Evolutionary conservation across 1,140 invertebrate species (phyloP).

Genomic region (Bombus pyrosoma): DNA sequence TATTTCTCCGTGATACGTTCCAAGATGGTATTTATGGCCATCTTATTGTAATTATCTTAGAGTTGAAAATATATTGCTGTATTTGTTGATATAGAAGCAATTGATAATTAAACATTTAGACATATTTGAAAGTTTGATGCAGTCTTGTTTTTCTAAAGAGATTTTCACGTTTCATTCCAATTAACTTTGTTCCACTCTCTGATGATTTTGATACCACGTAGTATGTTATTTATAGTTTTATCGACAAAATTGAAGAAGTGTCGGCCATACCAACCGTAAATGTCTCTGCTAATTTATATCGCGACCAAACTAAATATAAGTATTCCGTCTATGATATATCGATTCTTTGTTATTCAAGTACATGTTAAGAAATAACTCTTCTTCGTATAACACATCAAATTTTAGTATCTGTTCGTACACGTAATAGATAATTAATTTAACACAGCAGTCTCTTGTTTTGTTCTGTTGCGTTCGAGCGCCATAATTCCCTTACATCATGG

Average conservation of each 20-base stretch:
- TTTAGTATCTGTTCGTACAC: no score
- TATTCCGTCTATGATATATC: background rate
- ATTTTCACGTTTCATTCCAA: constrained; percentile 18
- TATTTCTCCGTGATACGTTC: background rate
- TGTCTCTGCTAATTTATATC: background rate
- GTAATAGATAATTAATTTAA: background rate
- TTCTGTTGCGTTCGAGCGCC: background rate
- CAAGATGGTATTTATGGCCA: background rate
- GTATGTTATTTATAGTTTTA: background rate
- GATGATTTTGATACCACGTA: background rate
- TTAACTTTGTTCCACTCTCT: constrained; percentile 11
- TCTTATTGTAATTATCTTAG: background rate
- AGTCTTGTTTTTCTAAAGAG: background rate
- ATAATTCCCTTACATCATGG: background rate
- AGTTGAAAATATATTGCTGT: background rate
- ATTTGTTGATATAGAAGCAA: constrained; percentile 28
- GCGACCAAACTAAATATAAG: background rate
- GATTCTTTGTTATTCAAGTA: background rate
- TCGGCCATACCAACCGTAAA: background rate
- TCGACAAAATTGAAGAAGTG: no score
- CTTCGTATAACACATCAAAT: no score
- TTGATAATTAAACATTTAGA: background rate
- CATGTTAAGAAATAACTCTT: background rate
- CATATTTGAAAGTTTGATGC: background rate
- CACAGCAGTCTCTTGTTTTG: background rate